Evolutionary conservation across 1,140 invertebrate genomes (phyloP).

Genomic region (Limonius californicus): DNA sequence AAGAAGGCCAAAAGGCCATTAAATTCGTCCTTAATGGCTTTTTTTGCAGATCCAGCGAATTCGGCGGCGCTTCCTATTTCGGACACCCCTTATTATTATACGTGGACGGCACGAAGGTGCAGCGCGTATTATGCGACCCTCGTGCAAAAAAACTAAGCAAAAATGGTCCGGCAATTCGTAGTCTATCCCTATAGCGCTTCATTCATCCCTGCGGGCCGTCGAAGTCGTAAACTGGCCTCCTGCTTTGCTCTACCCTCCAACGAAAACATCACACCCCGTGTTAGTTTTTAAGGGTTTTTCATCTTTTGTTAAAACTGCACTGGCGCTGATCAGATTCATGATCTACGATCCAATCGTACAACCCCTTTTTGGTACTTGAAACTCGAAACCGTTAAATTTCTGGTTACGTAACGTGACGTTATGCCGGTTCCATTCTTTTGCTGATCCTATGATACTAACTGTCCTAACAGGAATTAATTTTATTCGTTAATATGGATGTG

Average conservation of each 20-base stretch:
- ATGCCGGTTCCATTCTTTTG: too few species aligned
- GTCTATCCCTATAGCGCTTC: slow-evolving; percentile 36
- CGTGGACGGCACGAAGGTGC: slow-evolving; percentile 34
- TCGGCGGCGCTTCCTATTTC: slow-evolving; percentile 5
- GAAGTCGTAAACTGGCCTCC: slow-evolving; percentile 30
- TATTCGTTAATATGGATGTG: too few species aligned
- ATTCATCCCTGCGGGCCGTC: slow-evolving; percentile 35
- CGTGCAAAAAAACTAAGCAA: slow-evolving; percentile 36
- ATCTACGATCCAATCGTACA: neutral
- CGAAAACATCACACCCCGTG: slow-evolving; percentile 35
- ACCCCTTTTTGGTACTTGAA: too few species aligned
- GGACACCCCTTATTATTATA: slow-evolving; percentile 33
- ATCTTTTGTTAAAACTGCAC: slow-evolving; percentile 11
- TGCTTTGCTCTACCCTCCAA: slow-evolving; percentile 30
- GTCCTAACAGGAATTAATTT: too few species aligned
- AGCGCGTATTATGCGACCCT: slow-evolving; percentile 36
- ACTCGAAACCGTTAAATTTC: too few species aligned
- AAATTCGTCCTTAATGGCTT: slow-evolving; percentile 4
- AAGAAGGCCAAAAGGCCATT: neutral
- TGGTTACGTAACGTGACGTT: too few species aligned
- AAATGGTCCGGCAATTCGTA: slow-evolving; percentile 38
- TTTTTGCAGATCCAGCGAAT: slow-evolving; percentile 8
- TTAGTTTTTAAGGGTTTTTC: slow-evolving; percentile 27
- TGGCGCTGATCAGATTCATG: neutral
- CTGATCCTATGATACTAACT: too few species aligned